Conservation (phyloP, 2,797 vertebrate species). For the Enteromius paludinosus region DNA sequence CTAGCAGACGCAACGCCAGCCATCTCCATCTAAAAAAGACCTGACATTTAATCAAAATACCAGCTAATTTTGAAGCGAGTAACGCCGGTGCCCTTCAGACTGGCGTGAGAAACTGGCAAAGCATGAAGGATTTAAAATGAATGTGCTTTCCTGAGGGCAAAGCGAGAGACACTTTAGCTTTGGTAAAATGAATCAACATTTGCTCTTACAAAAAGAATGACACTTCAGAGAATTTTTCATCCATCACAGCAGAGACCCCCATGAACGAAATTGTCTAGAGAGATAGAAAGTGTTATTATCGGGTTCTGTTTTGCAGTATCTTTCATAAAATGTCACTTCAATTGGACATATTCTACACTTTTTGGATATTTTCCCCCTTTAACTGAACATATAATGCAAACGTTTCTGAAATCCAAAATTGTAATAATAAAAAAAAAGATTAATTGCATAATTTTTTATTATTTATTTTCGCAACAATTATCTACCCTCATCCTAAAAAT, state of each 20-base stretch:
- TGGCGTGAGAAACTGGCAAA: constrained; percentile 1
- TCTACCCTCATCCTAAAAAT: background rate
- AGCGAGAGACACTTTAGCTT: constrained; percentile 2
- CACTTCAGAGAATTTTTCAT: constrained; percentile 16
- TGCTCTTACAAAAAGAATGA: background rate
- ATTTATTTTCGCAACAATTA: background rate
- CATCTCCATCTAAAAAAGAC: background rate
- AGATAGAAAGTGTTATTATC: background rate
- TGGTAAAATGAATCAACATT: background rate
- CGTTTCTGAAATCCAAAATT: background rate
- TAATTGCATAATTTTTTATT: background rate
- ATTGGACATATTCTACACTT: background rate
- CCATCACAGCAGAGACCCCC: background rate
- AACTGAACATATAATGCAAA: background rate
- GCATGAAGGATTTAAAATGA: background rate
- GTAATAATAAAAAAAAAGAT: background rate
- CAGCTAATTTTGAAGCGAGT: background rate
- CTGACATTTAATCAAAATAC: constrained; percentile 38
- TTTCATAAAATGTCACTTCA: background rate
- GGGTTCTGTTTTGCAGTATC: background rate
- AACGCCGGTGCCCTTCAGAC: constrained; percentile 6
- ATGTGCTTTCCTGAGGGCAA: constrained; percentile 15
- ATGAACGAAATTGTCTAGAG: background rate
- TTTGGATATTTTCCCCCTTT: background rate
- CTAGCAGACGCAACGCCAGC: background rate